Conservation (phyloP, 2,113 vertebrate species). For the Leptodactylus fuscus region DNA sequence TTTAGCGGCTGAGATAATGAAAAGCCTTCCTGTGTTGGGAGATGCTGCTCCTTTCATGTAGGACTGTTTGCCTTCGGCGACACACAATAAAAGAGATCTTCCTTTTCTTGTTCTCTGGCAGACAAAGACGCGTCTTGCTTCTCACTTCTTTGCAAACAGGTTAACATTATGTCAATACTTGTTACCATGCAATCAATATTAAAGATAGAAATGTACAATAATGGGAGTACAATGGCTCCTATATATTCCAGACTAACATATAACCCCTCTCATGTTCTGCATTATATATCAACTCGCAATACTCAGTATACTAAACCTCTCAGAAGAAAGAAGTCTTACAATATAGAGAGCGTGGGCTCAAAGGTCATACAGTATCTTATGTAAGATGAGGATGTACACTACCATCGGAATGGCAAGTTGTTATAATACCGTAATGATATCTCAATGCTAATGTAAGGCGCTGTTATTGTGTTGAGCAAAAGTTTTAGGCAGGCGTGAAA, state of each 20-base stretch:
- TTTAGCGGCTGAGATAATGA: constrained; percentile 49
- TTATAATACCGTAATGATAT: no score
- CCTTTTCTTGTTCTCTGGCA: constrained; percentile 37
- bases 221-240: background rate
- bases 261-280: background rate
- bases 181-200: constrained; percentile 41
- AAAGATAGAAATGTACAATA: background rate
- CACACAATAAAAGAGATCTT: constrained; percentile 5
- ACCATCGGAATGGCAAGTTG: no score
- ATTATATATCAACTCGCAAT: background rate
- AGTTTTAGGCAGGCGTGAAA: no score
- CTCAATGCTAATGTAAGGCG: no score
- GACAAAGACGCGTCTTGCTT: constrained; percentile 44
- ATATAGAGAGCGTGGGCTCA: background rate
- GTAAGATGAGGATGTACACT: no score
- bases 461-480: no score
- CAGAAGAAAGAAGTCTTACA: background rate
- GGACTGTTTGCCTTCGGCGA: constrained; percentile 44
- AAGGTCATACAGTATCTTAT: background rate
- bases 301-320: no score
- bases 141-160: constrained; percentile 47
- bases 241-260: background rate
- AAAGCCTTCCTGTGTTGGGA: constrained; percentile 49
- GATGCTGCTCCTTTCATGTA: constrained; percentile 49
- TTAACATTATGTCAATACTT: constrained; percentile 52